Percentiles rank a stretch among this genome's conserved stretches.
Evolutionary conservation across 2,888 invertebrate species (phyloP).

Genomic region (Cenopis cana): DNA sequence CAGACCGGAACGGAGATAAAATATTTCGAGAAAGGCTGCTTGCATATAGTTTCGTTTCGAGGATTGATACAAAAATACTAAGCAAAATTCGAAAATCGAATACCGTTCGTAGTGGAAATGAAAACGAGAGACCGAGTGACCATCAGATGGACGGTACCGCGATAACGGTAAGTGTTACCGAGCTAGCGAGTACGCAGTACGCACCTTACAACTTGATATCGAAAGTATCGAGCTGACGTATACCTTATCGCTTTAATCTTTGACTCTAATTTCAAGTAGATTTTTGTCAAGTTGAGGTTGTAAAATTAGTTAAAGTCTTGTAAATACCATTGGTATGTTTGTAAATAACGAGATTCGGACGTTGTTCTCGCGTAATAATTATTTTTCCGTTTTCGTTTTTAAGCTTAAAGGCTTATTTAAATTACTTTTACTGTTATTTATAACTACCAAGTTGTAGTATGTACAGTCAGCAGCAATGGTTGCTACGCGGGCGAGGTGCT

Average conservation of each 20-base stretch:
- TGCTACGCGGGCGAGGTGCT: no score
- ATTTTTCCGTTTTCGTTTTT: not conserved
- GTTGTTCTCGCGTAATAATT: not conserved
- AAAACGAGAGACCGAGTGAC: constrained; percentile 43
- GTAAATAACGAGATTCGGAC: constrained; percentile 13
- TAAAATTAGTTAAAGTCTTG: constrained; percentile 23
- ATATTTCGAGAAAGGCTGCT: no score
- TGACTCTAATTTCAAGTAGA: not conserved
- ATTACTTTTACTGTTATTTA: not conserved
- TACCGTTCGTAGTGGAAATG: constrained; percentile 42
- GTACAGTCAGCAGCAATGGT: no score
- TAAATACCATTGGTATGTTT: constrained; percentile 9
- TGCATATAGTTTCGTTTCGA: no score
- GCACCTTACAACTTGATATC: constrained; percentile 34
- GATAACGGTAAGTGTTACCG: constrained; percentile 58
- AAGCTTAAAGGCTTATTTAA: not conserved
- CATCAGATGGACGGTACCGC: constrained; percentile 49
- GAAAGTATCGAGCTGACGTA: not conserved
- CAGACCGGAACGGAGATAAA: not conserved
- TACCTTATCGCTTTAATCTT: not conserved
- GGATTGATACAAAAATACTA: not conserved
- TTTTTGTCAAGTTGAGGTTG: not conserved
- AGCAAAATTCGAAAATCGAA: constrained; percentile 26
- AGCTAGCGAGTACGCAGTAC: constrained; percentile 41
- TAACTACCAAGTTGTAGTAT: not conserved